Evolutionary conservation across 1,140 invertebrate genomes (phyloP), one percentile per base, ranked within the genome.

Genomic region (Delia radicum): DNA sequence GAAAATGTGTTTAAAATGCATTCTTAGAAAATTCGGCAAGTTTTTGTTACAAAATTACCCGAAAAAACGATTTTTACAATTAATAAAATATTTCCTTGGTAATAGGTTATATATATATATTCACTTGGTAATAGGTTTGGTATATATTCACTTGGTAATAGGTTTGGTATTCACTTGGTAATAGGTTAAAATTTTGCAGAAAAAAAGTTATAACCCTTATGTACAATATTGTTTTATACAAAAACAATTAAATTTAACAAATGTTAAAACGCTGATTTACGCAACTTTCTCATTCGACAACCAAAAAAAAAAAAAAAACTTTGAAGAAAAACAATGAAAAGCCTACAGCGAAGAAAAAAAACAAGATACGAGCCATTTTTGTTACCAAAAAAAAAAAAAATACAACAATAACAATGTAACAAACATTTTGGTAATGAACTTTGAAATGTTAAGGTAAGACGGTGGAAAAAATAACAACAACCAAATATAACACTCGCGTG

Each of bases 221-320:
- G n/a, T n/a, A n/a, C n/a, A n/a, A n/a, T n/a, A n/a, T n/a, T n/a
- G n/a, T n/a, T n/a, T n/a, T n/a, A 55, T 21, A 55, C n/a, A 55
- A 55, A 55, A 31, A 18, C 65, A 69, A 69, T 69, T 69, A 69
- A 69, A 69, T 33, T 69, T 33, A 37, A 69, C 65, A 69, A 55
- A 69, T 69, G 65, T 69, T 69, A 42, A 65, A 65, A 37, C 31
- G 21, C 29, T 33, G 29, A 69, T 69, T 37, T 69, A 69, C 65
- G 65, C 65, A 69, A 33, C 65, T 69, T 69, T 69, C 65, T 21
- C 65, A 69, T 33, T 37, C 29, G 24, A 37, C 5, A 7, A 7
- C 4, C 24, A 65, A 65, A n/a, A 15, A 28, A n/a, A 28, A 24
- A 33, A 55, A 69, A 69, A 69, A 69, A 31, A 69, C 2, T 21